Evolutionary conservation across 2,797 vertebrate species (phyloP).

Genomic region (Melanotaenia nigrans): DNA sequence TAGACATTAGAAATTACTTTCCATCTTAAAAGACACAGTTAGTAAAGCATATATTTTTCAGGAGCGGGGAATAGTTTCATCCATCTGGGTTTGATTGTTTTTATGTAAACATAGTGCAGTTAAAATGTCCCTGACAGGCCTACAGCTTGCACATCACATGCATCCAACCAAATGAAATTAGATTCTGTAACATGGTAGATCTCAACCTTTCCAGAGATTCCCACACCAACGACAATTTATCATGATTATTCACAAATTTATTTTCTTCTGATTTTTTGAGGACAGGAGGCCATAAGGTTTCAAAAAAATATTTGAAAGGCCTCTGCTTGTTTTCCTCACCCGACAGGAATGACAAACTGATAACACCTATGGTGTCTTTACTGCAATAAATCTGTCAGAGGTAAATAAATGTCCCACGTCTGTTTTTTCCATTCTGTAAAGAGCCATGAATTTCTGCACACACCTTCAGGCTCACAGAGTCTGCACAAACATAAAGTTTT

Average conservation of each 20-base stretch:
- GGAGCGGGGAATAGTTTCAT: neutral
- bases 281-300: slow-evolving; percentile 6
- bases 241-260: neutral
- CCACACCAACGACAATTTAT: neutral
- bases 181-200: neutral
- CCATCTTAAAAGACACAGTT: slow-evolving; percentile 1
- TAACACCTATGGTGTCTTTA: slow-evolving; percentile 16
- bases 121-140: neutral
- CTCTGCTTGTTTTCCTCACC: neutral
- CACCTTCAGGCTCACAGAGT: slow-evolving; percentile 4
- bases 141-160: slow-evolving; percentile 2
- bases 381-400: slow-evolving; percentile 36
- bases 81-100: neutral
- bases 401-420: slow-evolving; percentile 5
- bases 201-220: neutral
- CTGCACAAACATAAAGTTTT: slow-evolving; percentile 26
- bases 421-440: slow-evolving; percentile 55
- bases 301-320: slow-evolving; percentile 14
- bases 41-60: neutral
- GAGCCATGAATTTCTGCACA: slow-evolving; percentile 46
- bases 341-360: slow-evolving; percentile 14
- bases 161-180: neutral
- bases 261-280: neutral
- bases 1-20: neutral
- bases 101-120: neutral